phyloP scores from a whole-genome alignment of 1,140 invertebrate species.

The Drusus annulatus region DNA sequence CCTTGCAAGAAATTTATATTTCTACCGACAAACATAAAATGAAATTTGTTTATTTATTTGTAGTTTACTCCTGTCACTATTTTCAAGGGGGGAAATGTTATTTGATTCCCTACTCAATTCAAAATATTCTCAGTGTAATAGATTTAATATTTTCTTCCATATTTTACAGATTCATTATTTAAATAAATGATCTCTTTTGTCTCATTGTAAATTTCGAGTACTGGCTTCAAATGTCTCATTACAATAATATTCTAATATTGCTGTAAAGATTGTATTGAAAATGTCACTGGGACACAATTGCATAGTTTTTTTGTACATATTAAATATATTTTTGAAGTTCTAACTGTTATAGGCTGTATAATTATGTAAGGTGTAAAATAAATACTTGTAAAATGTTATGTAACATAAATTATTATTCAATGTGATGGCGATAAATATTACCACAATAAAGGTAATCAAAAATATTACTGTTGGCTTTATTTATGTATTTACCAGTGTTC shows the following conservation, averaged over 20 bases:
- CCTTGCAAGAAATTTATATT: too few species aligned
- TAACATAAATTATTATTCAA: slow-evolving; percentile 55
- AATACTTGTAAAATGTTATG: slow-evolving; percentile 46
- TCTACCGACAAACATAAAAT: too few species aligned
- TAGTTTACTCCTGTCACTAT: too few species aligned
- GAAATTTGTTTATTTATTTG: too few species aligned
- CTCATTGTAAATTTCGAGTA: slow-evolving; percentile 22
- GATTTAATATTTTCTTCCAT: too few species aligned
- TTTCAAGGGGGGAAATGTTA: too few species aligned
- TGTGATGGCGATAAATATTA: slow-evolving; percentile 45
- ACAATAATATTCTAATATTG: too few species aligned
- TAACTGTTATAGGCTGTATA: slow-evolving; percentile 48
- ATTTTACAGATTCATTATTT: background rate
- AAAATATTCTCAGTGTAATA: too few species aligned
- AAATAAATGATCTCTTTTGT: slow-evolving; percentile 13
- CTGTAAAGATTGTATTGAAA: too few species aligned
- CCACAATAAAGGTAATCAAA: slow-evolving; percentile 51
- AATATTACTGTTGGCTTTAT: slow-evolving; percentile 32
- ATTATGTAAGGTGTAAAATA: slow-evolving; percentile 34
- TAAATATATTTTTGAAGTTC: slow-evolving; percentile 30
- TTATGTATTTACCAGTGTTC: slow-evolving; percentile 10
- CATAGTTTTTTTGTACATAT: slow-evolving; percentile 40
- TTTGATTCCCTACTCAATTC: too few species aligned
- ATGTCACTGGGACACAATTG: slow-evolving; percentile 7
- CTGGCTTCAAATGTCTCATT: background rate